Conservation (phyloP, 2,888 invertebrate genomes). For the Morpho achilles region DNA sequence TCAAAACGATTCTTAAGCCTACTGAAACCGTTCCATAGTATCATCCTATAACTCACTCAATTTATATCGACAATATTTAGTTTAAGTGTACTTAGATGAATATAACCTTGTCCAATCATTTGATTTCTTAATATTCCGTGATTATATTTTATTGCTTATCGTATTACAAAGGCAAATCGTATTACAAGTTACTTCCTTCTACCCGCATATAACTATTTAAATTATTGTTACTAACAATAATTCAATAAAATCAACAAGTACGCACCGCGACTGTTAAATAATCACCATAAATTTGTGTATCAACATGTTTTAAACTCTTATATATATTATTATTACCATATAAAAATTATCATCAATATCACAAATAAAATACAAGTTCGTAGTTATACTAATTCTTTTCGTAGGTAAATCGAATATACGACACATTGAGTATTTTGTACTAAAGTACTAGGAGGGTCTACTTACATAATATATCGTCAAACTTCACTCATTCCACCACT, state of each 20-base stretch:
- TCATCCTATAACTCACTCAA: background rate
- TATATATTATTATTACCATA: conserved; percentile 38
- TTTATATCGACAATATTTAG: conserved; percentile 1
- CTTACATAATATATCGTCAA: too few species aligned
- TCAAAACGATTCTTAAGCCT: conserved; percentile 10
- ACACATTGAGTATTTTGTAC: too few species aligned
- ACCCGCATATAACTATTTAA: conserved; percentile 15
- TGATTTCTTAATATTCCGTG: background rate
- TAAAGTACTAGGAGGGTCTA: too few species aligned
- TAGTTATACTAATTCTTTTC: conserved; percentile 13
- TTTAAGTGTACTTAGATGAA: background rate
- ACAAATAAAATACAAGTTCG: conserved; percentile 58
- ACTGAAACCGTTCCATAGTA: too few species aligned
- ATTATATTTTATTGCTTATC: conserved; percentile 17
- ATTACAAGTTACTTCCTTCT: conserved; percentile 3
- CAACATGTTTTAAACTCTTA: conserved; percentile 71
- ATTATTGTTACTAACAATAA: conserved; percentile 25
- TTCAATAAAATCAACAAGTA: conserved; percentile 38
- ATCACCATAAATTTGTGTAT: conserved; percentile 65
- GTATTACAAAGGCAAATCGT: conserved; percentile 8
- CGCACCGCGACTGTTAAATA: conserved; percentile 48
- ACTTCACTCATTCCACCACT: too few species aligned
- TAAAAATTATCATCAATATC: conserved; percentile 75
- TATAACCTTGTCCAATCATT: background rate
- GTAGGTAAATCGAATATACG: conserved; percentile 1